Conservation (phyloP, 2,113 vertebrate genomes). For the Ascaphus truei region DNA sequence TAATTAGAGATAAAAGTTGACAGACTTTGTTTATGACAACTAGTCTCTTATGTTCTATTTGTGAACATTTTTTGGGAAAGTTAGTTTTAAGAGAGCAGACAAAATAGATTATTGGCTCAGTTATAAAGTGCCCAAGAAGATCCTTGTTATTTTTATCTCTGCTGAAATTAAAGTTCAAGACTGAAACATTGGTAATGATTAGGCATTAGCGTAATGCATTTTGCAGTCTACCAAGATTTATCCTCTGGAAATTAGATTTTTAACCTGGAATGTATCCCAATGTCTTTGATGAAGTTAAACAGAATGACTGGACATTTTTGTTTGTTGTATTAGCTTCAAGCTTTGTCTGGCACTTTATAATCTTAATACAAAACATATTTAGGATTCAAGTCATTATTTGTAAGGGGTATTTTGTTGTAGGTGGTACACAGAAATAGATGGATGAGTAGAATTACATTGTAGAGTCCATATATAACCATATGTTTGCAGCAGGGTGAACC, state of each 20-base stretch:
- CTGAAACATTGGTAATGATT: slow-evolving; percentile 22
- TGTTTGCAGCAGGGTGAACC: no score
- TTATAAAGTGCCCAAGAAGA: no score
- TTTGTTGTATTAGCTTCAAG: background rate
- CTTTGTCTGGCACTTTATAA: background rate
- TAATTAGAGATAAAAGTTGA: background rate
- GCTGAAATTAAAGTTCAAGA: background rate
- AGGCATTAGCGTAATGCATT: slow-evolving; percentile 32
- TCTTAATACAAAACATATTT: background rate
- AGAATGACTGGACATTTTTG: slow-evolving; percentile 30
- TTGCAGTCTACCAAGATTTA: slow-evolving; percentile 29
- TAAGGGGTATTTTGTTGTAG: no score
- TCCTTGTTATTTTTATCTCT: no score
- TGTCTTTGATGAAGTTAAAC: slow-evolving; percentile 29
- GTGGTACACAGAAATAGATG: no score
- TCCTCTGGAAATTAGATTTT: slow-evolving; percentile 29
- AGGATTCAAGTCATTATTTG: background rate
- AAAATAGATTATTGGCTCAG: background rate
- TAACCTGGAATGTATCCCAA: slow-evolving; percentile 29
- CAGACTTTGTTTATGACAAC: background rate
- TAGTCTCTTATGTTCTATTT: background rate
- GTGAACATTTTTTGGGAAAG: background rate
- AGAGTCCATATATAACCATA: no score
- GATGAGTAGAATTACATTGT: no score
- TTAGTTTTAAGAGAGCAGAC: background rate